Base-by-base conservation (phyloP, 2,113 vertebrate genomes). In the Propithecus coquereli region DNA sequence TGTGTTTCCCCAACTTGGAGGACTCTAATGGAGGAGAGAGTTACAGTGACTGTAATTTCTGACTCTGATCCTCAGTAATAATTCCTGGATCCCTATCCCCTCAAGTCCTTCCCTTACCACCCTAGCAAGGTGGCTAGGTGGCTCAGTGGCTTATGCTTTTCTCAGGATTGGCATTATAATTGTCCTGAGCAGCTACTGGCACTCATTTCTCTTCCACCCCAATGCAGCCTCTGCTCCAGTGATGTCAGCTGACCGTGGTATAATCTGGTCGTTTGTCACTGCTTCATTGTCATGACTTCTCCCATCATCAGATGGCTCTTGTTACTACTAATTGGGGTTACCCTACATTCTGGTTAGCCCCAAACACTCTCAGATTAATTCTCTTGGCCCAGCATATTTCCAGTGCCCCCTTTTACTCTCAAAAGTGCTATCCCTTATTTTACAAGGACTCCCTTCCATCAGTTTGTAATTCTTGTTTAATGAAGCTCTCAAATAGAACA, bases 351-450 rank as follows among this genome's bases (percentile, higher is more conserved):
- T 92, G 16, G 30, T 93, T 93, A 95, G 8, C 37, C 27, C 27
- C 93, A 93, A 34, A 96, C 2, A 65, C 70, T 90, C 40, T 94
- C 73, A 74, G 32, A 93, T 86, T 86, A 82, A 96, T 96, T 97
- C 17, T 87, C 20, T 54, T 93, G 61, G 54, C 13, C 25, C 37
- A 85, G 23, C 16, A 79, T 90, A 90, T 80, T 94, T 87, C 88
- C 71, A 82, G 22, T 93, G 13, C 12, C 6, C 34, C 1, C 34
- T 76, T 97, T 73, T 57, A 90, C 45, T 95, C 57, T 90, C 43
- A 20, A 63, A 93, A 66, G 14, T 52, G 14, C 14, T 57, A 37
- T 16, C 2, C 74, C 54, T 90, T 95, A 77, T 70, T 79, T 11
- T 8, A 94, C 7, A 87, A 85, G 71, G 10, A 68, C 13, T 74